A percentile compares a stretch with the other conserved stretches of the same genome.
These are phyloP conservation scores for Siniperca undulata DNA, from an alignment of 2,797 vertebrate genomes.

Conservation along the genomic window DNA sequence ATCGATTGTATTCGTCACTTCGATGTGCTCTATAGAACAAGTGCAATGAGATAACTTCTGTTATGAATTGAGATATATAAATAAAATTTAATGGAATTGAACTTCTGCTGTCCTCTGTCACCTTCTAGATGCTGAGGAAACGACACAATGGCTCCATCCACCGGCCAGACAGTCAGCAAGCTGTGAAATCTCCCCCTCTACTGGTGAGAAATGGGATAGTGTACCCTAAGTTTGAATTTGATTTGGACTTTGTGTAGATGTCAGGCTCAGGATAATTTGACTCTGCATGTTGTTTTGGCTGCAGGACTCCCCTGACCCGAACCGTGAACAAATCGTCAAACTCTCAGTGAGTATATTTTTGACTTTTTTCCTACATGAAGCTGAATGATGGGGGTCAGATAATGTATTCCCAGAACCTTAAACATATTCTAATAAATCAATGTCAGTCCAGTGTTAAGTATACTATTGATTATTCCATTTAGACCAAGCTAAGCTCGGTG, in stretches of 20 bases:
- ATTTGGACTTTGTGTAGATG: background rate
- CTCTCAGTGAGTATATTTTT: constrained; percentile 91
- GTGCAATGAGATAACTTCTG: too few species aligned
- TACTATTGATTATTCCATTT: constrained; percentile 32
- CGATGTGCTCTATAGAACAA: too few species aligned
- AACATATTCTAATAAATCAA: background rate
- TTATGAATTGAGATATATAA: too few species aligned
- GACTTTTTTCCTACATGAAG: background rate
- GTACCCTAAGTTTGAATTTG: background rate
- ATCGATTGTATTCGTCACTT: background rate
- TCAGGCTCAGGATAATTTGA: constrained; percentile 1
- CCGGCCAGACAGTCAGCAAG: constrained; percentile 94
- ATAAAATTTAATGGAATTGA: too few species aligned
- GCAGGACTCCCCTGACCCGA: constrained; percentile 94
- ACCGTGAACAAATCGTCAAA: constrained; percentile 92
- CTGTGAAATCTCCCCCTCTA: constrained; percentile 95
- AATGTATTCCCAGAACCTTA: background rate
- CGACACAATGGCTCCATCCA: constrained; percentile 89
- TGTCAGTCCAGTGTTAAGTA: constrained; percentile 5
- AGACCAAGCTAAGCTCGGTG: constrained; percentile 97
- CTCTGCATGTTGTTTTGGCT: constrained; percentile 5
- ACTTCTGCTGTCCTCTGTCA: background rate
- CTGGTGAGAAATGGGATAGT: constrained; percentile 85
- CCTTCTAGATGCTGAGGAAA: constrained; percentile 91
- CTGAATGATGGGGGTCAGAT: background rate